phyloP scores from a whole-genome alignment of 2,888 invertebrate species.

The Loripinus fragilis region DNA sequence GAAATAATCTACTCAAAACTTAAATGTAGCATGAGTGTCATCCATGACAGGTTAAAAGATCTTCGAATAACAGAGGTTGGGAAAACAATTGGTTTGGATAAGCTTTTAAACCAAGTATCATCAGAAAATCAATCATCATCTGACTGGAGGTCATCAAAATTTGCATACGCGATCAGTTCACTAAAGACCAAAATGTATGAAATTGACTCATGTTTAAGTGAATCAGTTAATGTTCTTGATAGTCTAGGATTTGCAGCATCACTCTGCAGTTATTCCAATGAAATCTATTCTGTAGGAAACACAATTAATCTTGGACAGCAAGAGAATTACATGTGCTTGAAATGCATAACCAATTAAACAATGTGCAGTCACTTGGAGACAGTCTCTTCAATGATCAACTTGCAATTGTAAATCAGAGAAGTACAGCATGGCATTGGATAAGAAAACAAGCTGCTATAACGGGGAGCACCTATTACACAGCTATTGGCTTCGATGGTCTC shows the following conservation, averaged over 20 bases:
- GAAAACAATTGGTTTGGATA: too few species aligned
- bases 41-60: neutral
- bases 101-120: too few species aligned
- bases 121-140: neutral
- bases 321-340: neutral
- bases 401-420: neutral
- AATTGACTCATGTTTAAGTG: neutral
- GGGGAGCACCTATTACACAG: conserved; percentile 8
- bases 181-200: neutral
- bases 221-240: neutral
- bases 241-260: neutral
- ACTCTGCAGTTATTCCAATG: neutral
- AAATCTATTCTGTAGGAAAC: neutral
- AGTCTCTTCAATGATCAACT: too few species aligned
- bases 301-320: neutral
- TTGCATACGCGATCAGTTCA: neutral
- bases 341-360: neutral
- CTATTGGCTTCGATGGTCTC: conserved; percentile 10
- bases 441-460: neutral
- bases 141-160: neutral
- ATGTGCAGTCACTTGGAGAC: neutral
- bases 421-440: neutral
- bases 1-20: neutral
- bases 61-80: neutral
- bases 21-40: neutral